Base-by-base conservation (phyloP, 2,888 invertebrate species). In the Sinohyriopsis cumingii region DNA sequence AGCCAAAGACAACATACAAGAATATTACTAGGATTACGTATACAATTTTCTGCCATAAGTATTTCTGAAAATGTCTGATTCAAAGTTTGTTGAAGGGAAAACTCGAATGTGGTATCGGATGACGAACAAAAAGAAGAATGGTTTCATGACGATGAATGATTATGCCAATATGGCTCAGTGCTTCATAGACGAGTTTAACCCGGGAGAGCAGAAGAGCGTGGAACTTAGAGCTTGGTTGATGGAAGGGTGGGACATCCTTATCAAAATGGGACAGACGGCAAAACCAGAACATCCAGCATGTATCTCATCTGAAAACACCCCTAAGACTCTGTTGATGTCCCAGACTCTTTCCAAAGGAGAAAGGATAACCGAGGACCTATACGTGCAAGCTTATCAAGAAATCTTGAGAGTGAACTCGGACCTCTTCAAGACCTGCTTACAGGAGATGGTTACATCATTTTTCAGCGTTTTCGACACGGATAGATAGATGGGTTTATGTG, bases 401-500 rank as follows among this genome's bases (percentile, higher is more conserved):
- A 72, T 84, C 4, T 69, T 82, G 15, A 67, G 72, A 20, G 67
- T 74, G 1, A 72, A 82, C 24, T 74, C 77, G 0, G 60, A 68
- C 12, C 65, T 82, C 45, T 84, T 84, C 57, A 71, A 73, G 54
- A 59, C 65, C 3, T 77, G 73, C 55, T 79, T 85, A 65, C 71
- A 72, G 25, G 70, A 73, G 25, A 81, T 84, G 82, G 81, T 85
- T 18, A 69, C 69, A 1, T 60, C 75, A 22, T 83, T 82, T 60
- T 82, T 83, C 68, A 77, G 83, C 60, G 72, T 83, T 0, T 85
- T 83, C 59, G 85, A 85, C 71, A 68, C 75, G 22, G 72, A 85
- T 68, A 53, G 75, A n/a, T n/a, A 12, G 82, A 83, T 65, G 82
- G 80, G 2, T 79, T 65, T 59, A 77, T 73, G 69, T 12, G 72